Percentiles rank a stretch among this genome's conserved stretches.
Conservation (phyloP, 2,113 vertebrate genomes). For the Galbula dea region DNA sequence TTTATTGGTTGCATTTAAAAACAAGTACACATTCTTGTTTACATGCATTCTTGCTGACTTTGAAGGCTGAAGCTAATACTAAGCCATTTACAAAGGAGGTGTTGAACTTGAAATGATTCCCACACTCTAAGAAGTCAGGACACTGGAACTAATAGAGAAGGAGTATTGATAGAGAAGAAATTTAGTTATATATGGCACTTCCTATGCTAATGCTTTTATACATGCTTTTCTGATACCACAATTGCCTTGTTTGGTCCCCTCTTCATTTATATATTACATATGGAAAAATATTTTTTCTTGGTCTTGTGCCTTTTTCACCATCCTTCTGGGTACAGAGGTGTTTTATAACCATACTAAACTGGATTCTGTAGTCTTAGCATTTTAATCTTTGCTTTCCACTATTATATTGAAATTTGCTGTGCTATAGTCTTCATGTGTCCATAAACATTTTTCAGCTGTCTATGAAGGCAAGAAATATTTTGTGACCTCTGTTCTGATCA, state of each 20-base stretch:
- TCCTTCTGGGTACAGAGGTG: not conserved
- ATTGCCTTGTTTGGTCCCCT: not conserved
- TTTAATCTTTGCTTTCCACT: not conserved
- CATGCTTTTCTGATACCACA: not conserved
- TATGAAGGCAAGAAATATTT: not conserved
- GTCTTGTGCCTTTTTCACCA: not conserved
- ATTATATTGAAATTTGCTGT: not conserved
- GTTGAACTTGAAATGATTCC: not conserved
- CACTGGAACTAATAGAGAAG: not conserved
- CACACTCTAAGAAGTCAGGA: not conserved
- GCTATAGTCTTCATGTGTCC: not conserved
- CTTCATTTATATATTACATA: not conserved
- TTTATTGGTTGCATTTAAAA: not conserved
- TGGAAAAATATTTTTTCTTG: not conserved
- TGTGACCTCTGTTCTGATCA: not conserved
- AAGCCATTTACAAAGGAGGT: not conserved
- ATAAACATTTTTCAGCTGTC: not conserved
- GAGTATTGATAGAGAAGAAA: not conserved
- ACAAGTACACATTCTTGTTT: not conserved
- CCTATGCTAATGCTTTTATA: not conserved
- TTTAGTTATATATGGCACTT: not conserved
- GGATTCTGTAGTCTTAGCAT: not conserved
- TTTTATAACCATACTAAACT: not conserved
- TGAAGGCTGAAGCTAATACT: not conserved
- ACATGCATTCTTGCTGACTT: not conserved